A percentile compares a stretch with the other conserved stretches of the same genome.
phyloP scores from a whole-genome alignment of 53 echinoderm and acorn worm genomes.

The Echinometra lucunter region DNA sequence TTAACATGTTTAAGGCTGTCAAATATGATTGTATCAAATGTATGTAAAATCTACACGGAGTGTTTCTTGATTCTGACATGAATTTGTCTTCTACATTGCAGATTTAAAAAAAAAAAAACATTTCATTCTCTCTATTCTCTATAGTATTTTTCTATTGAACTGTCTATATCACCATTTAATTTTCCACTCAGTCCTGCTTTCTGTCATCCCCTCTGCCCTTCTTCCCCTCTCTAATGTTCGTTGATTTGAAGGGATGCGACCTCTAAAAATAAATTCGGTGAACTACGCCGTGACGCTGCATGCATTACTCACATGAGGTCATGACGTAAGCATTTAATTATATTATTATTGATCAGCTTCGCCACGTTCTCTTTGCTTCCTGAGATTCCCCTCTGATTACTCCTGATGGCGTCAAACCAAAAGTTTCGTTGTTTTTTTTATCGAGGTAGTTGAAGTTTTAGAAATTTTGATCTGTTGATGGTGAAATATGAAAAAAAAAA shows the following conservation, averaged over 20 bases:
- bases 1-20: no score
- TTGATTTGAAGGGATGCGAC: background rate
- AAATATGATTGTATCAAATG: no score
- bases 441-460: background rate
- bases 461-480: background rate
- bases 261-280: background rate
- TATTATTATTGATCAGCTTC: conserved; percentile 25
- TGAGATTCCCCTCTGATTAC: background rate
- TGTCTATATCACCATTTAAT: background rate
- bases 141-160: background rate
- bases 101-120: no score
- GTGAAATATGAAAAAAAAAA: background rate
- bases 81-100: no score
- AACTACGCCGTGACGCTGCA: background rate
- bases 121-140: no score
- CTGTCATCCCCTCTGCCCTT: background rate
- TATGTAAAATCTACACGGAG: no score
- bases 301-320: background rate
- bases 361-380: background rate
- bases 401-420: no score
- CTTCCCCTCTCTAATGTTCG: background rate
- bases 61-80: no score
- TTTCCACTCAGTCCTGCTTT: background rate
- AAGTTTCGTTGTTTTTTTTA: background rate
- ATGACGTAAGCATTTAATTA: conserved; percentile 18